Conservation (phyloP, 2,113 vertebrate species). For the Peromyscus leucopus region DNA sequence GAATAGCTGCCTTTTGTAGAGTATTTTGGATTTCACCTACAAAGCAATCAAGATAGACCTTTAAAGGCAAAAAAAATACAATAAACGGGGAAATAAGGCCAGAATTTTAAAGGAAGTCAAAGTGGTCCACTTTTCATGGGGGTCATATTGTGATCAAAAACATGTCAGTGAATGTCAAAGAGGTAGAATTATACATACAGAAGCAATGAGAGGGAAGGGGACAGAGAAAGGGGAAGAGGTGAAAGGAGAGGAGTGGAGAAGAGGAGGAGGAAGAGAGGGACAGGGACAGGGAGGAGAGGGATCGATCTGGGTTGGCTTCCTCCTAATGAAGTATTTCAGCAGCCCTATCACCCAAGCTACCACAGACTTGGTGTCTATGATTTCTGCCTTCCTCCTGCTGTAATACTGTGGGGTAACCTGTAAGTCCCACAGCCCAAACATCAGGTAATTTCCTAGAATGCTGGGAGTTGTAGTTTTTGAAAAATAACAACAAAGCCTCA, state of each 20-base stretch:
- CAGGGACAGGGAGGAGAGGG: too few species aligned
- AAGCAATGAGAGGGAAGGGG: neutral
- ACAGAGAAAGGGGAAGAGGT: neutral
- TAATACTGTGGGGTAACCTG: neutral
- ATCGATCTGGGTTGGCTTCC: neutral
- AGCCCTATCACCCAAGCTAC: too few species aligned
- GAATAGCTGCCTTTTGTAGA: slow-evolving; percentile 87
- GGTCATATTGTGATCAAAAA: neutral
- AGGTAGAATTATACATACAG: neutral
- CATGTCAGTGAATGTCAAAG: neutral
- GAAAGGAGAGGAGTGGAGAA: too few species aligned
- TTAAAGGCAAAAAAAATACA: slow-evolving; percentile 23
- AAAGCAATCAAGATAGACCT: neutral
- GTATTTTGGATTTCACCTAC: slow-evolving; percentile 84
- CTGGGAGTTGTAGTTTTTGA: neutral
- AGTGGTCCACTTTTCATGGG: neutral
- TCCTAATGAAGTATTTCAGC: neutral
- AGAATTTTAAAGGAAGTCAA: neutral
- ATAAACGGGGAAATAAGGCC: neutral
- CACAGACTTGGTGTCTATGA: neutral
- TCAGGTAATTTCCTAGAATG: neutral
- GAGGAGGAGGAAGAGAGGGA: accelerated
- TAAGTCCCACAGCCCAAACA: neutral
- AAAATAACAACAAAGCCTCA: neutral
- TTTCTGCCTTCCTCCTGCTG: neutral